Evolutionary conservation across 2,797 vertebrate genomes (phyloP).

Genomic region (Rhabdomys pumilio): DNA sequence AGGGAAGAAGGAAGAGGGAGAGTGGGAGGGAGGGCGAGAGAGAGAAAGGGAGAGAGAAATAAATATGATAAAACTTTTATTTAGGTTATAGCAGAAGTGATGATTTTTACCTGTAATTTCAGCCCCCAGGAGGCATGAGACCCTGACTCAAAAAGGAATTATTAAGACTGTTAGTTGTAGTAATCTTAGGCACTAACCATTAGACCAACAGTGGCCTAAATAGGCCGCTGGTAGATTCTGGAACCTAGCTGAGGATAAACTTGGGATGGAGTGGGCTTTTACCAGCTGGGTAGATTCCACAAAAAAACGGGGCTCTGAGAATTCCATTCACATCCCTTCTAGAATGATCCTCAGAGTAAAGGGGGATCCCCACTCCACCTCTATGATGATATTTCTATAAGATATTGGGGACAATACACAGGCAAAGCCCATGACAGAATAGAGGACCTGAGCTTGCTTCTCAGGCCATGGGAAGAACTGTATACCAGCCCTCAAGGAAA

Average conservation of each 20-base stretch:
- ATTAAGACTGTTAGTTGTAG: not conserved
- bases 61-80: not conserved
- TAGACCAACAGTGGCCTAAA: not conserved
- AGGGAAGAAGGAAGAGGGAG: too few species aligned
- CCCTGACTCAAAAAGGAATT: not conserved
- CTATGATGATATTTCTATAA: not conserved
- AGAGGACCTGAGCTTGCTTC: not conserved
- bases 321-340: not conserved
- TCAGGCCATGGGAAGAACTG: not conserved
- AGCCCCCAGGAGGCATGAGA: not conserved
- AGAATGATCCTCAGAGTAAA: not conserved
- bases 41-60: too few species aligned
- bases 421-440: not conserved
- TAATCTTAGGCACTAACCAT: not conserved
- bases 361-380: not conserved
- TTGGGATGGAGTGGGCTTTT: not conserved
- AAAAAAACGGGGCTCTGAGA: not conserved
- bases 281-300: not conserved
- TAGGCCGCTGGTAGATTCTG: not conserved
- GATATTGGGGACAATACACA: not conserved
- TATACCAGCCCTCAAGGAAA: constrained; percentile 26
- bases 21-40: too few species aligned
- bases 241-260: not conserved
- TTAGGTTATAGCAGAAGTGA: not conserved
- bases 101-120: not conserved